A percentile compares a stretch with the other conserved stretches of the same genome.
These are phyloP conservation scores for Melanerpes aurifrons DNA, from an alignment of 2,113 vertebrate species.

Conservation along the genomic window DNA sequence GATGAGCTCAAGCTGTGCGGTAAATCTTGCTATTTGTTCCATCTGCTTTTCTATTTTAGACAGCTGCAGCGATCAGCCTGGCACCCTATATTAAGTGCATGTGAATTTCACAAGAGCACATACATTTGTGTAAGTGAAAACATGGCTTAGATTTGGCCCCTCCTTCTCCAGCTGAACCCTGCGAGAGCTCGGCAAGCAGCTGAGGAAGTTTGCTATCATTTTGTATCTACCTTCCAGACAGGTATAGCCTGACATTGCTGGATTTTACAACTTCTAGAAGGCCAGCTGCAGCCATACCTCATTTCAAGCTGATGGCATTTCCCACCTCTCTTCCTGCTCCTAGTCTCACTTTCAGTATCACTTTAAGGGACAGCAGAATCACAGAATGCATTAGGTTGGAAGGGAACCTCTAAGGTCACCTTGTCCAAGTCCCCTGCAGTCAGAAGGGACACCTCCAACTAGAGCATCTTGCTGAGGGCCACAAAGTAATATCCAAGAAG, in stretches of 20 bases:
- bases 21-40: conserved; percentile 54
- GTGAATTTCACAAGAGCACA: conserved; percentile 45
- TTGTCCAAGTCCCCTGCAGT: too few relatives aligned
- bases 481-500: not conserved
- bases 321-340: not conserved
- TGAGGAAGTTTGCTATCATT: not conserved
- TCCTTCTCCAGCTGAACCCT: not conserved
- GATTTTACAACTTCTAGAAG: not conserved
- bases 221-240: not conserved
- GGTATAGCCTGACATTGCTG: not conserved
- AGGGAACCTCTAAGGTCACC: too few relatives aligned
- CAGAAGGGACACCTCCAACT: too few relatives aligned
- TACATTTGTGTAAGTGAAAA: not conserved
- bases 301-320: not conserved
- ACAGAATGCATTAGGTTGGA: too few relatives aligned
- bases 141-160: not conserved
- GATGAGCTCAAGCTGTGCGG: conserved; percentile 38
- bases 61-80: conserved; percentile 19
- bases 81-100: not conserved
- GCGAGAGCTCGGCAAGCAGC: not conserved
- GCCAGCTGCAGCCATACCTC: not conserved
- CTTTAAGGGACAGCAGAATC: not conserved
- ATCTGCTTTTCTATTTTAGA: conserved; percentile 67
- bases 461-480: too few relatives aligned
- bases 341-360: not conserved